Evolutionary conservation across 2,797 vertebrate genomes (phyloP), one percentile per base, ranked within the genome.

Genomic region (Cuniculus paca): DNA sequence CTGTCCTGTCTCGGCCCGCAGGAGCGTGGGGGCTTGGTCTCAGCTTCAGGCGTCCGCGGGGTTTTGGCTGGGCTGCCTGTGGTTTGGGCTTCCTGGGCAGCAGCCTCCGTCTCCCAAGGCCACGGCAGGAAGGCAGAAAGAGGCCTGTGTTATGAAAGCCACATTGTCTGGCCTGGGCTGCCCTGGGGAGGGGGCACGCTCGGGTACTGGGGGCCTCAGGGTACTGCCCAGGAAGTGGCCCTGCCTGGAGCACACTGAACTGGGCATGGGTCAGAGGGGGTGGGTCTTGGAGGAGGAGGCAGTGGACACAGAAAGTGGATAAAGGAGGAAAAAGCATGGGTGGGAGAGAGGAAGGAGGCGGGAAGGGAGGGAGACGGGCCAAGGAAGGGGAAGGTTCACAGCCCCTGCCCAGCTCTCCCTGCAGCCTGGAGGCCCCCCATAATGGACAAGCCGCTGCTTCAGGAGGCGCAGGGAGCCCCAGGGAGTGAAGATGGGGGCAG

Each of bases 81-180:
- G 97, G 97, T 98, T 97, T 97, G 96, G 95, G 97, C 97, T 97
- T 97, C 97, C 97, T 97, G 97, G 97, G 97, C 92, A 98, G 97
- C 96, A 75, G 65, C 80, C 86, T 87, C 77, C n/a, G 87, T 94
- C 95, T 96, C 96, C 94, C 91, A 94, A 94, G 91, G 95, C 60
- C 13, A 81, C 61, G 58, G 79, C 72, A 75, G 72, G 26, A 75
- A 75, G 72, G 8, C 26, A 85, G 39, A 31, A 74, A 31, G 26
- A 92, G 93, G 91, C 81, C 61, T 77, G 4, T 34, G 95, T 91
- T 97, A 90, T 97, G 95, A 97, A 97, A 90, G 96, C 86, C 60
- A 60, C 48, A 5, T 95, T 96, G 96, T 94, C 82, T 96, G 93
- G 96, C 95, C 82, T 45, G 50, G 94, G 85, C 85, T 79, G 80